Base-by-base conservation (phyloP, 2,888 invertebrate genomes). In the Zootermopsis nevadensis region DNA sequence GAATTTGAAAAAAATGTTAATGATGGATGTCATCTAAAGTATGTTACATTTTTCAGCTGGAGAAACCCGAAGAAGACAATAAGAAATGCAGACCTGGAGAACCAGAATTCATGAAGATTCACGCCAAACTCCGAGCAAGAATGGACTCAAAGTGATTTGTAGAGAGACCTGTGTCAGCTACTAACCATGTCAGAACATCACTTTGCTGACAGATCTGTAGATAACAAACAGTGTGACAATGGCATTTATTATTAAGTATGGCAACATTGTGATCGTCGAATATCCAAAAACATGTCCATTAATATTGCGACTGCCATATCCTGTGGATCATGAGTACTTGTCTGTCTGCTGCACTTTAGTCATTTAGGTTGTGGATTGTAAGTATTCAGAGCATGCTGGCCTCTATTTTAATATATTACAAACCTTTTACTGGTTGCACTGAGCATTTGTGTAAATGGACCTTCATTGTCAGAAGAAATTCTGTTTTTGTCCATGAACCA, bases 71-170 rank as follows among this genome's bases (percentile, higher is more conserved):
- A 77, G 87, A 87, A 77, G 85, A 85, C 60, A 86, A 85, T 33
- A 82, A 85, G n/a, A 85, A 85, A 33, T 84, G 83, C 60, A 84
- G 83, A 35, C 84, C 86, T 33, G 85, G 86, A 48, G 87, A 88
- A 82, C 88, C 88, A 86, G 93, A 93, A 88, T 93, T 93, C 88
- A 89, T 93, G 82, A 92, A 93, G 88, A 92, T 93, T 80, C 91
- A 93, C 87, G 93, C 93, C 87, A 93, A 93, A 88, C 89, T 93
- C 87, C 91, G 92, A 86, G 90, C 92, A 85, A 89, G 90, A 86
- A 89, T 89, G 88, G 89, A 89, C 74, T 85, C 87, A 12, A 87
- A 87, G 86, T 88, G 82, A 85, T 77, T 4, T 33, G 55, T 6
- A 48, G 48, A 48, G 0, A 19, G 19, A 48, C 15, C 1, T 48